Conservation (phyloP, 2,797 vertebrate genomes). For the Platalea minor region DNA sequence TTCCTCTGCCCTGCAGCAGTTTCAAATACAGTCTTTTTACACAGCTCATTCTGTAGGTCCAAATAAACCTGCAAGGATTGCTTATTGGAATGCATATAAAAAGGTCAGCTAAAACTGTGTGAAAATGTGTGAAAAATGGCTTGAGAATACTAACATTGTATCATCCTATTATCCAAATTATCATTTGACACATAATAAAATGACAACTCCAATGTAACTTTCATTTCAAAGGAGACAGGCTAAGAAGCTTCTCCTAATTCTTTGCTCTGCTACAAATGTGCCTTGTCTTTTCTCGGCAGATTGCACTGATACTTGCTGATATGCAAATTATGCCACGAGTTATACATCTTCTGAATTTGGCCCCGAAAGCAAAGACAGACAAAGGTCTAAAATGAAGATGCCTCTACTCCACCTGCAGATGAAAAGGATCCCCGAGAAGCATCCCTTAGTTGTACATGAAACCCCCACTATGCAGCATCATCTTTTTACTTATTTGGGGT, state of each 20-base stretch:
- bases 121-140: background rate
- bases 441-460: background rate
- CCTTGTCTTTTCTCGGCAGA: background rate
- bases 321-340: background rate
- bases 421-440: background rate
- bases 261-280: background rate
- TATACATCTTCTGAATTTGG: background rate
- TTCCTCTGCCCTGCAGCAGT: background rate
- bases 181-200: background rate
- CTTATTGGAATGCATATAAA: background rate
- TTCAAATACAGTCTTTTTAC: background rate
- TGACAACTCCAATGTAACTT: background rate
- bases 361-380: background rate
- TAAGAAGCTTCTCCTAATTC: constrained; percentile 4
- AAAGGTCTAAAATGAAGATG: background rate
- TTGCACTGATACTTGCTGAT: background rate
- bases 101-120: background rate
- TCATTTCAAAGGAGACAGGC: background rate
- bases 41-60: background rate
- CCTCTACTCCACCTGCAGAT: background rate
- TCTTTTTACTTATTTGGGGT: background rate
- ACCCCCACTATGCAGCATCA: accelerated
- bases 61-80: background rate
- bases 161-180: constrained; percentile 20
- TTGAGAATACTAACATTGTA: background rate